Base-by-base conservation (phyloP, 2,888 invertebrate genomes). In the Desoria tigrina region DNA sequence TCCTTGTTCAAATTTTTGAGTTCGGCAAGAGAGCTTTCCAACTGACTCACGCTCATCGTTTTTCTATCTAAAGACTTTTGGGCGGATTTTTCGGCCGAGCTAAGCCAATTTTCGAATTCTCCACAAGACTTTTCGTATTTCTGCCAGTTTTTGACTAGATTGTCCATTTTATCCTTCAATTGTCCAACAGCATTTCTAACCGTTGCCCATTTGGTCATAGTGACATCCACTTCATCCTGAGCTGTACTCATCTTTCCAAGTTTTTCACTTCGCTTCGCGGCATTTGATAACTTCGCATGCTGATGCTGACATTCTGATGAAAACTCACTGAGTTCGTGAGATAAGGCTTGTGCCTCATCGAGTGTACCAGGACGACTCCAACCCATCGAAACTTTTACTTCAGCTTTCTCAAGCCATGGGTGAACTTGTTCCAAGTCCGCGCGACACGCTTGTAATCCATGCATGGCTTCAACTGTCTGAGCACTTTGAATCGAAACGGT, bases 341-440 rank as follows among this genome's bases (percentile, higher is more conserved):
- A 78, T 49, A 78, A 74, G 55, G 60, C 54, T 21, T 55, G 42
- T 3, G 71, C 71, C 82, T 96, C 94, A 70, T 87, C 84, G 60
- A 94, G 82, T 50, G 87, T 87, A 2, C 86, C 81, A 21, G 94
- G 93, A 80, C 91, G 92, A 4, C 88, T 85, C 9, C 87, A 80
- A 26, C 87, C 86, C 68, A 84, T 84, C 21, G 87, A 85, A 27
- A 92, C 84, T 81, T 88, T 89, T n/a, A 87, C 81, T 82, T 95
- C 94, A 21, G 91, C 90, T 78, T 90, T 86, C 79, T 93, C 90
- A 63, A 96, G 86, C 89, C 94, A 92, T 0, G 94, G 93, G 79
- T 90, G 89, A 58, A 94, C 86, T 79, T 90, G 87, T 66, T 88
- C 85, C 32, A 93, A 75, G 39, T 79, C 78, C 4, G 73, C 68